Evolutionary conservation across 2,888 invertebrate species (phyloP).

Genomic region (Maniola hyperantus): DNA sequence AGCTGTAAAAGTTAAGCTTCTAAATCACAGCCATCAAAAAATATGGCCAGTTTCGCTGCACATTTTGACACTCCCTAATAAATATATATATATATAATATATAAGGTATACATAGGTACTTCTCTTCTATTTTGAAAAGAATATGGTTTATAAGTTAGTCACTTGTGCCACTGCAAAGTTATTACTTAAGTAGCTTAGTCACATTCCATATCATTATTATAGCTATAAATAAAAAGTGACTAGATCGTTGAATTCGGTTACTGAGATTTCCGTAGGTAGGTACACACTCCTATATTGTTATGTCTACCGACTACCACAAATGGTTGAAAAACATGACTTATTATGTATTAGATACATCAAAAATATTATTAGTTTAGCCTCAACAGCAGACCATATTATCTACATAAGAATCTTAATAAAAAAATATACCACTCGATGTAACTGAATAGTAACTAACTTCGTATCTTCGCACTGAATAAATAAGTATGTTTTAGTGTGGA

Average conservation of each 20-base stretch:
- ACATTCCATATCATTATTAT: slow-evolving; percentile 41
- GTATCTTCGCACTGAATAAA: neutral
- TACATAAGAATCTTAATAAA: neutral
- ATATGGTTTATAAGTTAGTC: slow-evolving; percentile 20
- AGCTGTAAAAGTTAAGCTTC: too few relatives aligned
- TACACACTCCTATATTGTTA: neutral
- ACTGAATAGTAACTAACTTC: neutral
- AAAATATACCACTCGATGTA: neutral
- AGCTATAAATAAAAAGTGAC: slow-evolving; percentile 5
- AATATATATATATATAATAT: too few relatives aligned
- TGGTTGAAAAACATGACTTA: too few relatives aligned
- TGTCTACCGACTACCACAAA: too few relatives aligned
- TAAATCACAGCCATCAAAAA: too few relatives aligned
- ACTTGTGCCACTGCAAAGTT: slow-evolving; percentile 38
- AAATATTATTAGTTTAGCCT: too few relatives aligned
- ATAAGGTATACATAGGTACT: too few relatives aligned
- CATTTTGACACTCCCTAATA: too few relatives aligned
- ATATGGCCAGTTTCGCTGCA: too few relatives aligned
- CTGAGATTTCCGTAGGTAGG: neutral
- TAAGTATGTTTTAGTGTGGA: too few relatives aligned
- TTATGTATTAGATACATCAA: too few relatives aligned
- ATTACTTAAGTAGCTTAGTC: slow-evolving; percentile 56
- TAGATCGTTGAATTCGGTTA: neutral
- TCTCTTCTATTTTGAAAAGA: neutral
- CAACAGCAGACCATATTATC: too few relatives aligned